These are phyloP conservation scores for Orchestes rusci DNA, from an alignment of 2,888 invertebrate species.

Conservation along the genomic window DNA sequence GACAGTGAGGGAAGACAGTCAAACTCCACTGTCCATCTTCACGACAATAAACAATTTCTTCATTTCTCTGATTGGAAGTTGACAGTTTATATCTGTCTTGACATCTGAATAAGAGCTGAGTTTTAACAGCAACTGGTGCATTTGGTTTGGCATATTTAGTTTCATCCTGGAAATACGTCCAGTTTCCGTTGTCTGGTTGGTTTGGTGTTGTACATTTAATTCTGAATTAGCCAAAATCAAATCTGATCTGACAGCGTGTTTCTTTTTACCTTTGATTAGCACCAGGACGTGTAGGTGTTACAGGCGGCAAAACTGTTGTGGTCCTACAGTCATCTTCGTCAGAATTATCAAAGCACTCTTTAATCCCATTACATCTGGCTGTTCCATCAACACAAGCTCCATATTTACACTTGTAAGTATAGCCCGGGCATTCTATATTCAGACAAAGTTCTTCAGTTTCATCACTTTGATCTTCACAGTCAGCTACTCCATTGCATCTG, in stretches of 20 bases:
- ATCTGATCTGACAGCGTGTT: background rate
- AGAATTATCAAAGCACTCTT: conserved; percentile 47
- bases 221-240: background rate
- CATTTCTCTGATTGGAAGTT: conserved; percentile 2
- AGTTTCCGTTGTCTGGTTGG: conserved; percentile 30
- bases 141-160: conserved; percentile 18
- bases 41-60: conserved; percentile 15
- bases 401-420: conserved; percentile 33
- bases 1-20: conserved; percentile 23
- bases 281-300: background rate
- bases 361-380: conserved; percentile 47
- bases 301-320: too few relatives aligned
- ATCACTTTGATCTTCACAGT: conserved; percentile 36
- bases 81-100: conserved; percentile 23
- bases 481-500: conserved; percentile 33
- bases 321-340: conserved; percentile 40
- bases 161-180: conserved; percentile 19
- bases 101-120: conserved; percentile 28
- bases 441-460: conserved; percentile 31
- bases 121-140: conserved; percentile 19
- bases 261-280: background rate
- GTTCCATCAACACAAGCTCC: conserved; percentile 41
- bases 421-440: conserved; percentile 29
- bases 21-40: conserved; percentile 21
- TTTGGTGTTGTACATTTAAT: conserved; percentile 27